These are phyloP conservation scores for Caerostris extrusa DNA, from an alignment of 1,140 invertebrate genomes.

Conservation along the genomic window DNA sequence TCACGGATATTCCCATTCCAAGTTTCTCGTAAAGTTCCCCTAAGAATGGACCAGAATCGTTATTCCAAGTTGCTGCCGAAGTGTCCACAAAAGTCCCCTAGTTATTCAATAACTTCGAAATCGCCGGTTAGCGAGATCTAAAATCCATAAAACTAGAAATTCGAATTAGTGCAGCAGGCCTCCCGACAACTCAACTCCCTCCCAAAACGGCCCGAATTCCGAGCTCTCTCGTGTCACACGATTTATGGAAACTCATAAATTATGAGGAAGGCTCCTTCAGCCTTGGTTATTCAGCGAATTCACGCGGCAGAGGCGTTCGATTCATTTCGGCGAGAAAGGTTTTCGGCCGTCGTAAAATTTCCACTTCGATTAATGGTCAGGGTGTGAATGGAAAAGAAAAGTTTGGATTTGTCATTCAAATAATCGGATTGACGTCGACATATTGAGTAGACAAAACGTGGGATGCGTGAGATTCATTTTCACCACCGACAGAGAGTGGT, in stretches of 20 bases:
- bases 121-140: neutral
- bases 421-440: neutral
- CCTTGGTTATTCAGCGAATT: slow-evolving; percentile 7
- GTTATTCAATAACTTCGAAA: slow-evolving; percentile 22
- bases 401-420: slow-evolving; percentile 23
- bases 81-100: neutral
- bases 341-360: slow-evolving; percentile 29
- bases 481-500: neutral
- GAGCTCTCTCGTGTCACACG: slow-evolving; percentile 47
- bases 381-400: slow-evolving; percentile 27
- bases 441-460: neutral
- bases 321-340: slow-evolving; percentile 21
- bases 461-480: neutral
- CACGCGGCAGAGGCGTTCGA: slow-evolving; percentile 10
- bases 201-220: neutral
- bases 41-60: too few relatives aligned
- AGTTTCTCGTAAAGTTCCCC: too few relatives aligned
- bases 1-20: too few relatives aligned
- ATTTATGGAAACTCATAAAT: slow-evolving; percentile 58
- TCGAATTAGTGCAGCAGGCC: slow-evolving; percentile 37
- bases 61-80: too few relatives aligned
- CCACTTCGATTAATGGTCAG: slow-evolving; percentile 26
- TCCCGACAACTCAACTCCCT: slow-evolving; percentile 48
- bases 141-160: slow-evolving; percentile 55
- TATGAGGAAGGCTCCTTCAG: slow-evolving; percentile 22